Conservation (phyloP, 1,140 invertebrate species). For the Neelides sp. region DNA sequence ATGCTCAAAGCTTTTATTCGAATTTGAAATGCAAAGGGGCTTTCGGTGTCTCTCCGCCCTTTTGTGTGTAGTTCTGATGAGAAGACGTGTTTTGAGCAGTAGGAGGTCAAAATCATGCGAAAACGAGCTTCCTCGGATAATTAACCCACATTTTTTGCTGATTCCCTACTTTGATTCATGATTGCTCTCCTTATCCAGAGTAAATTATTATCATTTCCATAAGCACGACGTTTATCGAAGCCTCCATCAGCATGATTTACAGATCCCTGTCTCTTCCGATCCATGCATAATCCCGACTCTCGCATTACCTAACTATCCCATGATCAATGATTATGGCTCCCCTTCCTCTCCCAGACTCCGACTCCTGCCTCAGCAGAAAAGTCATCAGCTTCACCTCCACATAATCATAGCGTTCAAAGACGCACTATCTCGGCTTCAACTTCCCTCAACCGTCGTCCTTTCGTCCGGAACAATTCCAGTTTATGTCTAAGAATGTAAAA, state of each 20-base stretch:
- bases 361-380: not conserved
- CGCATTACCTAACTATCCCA: too few relatives aligned
- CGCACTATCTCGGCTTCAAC: too few relatives aligned
- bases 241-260: conserved; percentile 27
- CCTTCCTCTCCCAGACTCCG: not conserved
- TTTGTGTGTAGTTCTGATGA: conserved; percentile 16
- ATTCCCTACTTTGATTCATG: conserved; percentile 10
- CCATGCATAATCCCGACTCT: conserved; percentile 14
- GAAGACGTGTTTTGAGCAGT: conserved; percentile 29
- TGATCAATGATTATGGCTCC: conserved; percentile 7
- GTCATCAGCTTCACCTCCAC: too few relatives aligned
- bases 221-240: conserved; percentile 25
- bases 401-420: too few relatives aligned
- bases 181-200: conserved; percentile 24
- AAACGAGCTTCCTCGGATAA: conserved; percentile 29
- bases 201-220: conserved; percentile 30
- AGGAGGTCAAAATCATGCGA: conserved; percentile 30
- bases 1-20: conserved; percentile 14
- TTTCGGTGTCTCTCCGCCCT: conserved; percentile 1
- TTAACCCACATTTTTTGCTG: conserved; percentile 29
- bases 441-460: too few relatives aligned
- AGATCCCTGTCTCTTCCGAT: conserved; percentile 11
- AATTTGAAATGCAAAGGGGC: conserved; percentile 18
- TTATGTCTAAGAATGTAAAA: too few relatives aligned
- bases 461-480: too few relatives aligned